Conservation (phyloP, 2,888 invertebrate species). For the Fabriciana adippe region DNA sequence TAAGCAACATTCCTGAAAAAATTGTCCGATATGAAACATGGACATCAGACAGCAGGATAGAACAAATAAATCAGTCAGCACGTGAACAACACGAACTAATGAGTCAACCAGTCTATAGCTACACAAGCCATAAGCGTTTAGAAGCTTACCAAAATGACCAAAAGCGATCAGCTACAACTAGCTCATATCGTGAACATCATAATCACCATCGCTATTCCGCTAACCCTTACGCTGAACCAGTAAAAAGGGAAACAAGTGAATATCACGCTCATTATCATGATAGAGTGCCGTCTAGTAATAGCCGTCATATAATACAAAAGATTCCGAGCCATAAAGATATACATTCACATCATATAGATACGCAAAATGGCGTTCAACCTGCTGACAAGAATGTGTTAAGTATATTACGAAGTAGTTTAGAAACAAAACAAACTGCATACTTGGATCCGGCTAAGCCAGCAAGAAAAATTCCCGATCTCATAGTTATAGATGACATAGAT, state of each 20-base stretch:
- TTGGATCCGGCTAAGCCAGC: constrained; percentile 78
- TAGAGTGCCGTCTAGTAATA: constrained; percentile 56
- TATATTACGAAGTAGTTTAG: constrained; percentile 87
- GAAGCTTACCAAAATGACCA: constrained; percentile 73
- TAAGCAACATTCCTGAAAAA: constrained; percentile 78
- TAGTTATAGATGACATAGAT: constrained; percentile 76
- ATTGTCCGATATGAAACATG: constrained; percentile 74
- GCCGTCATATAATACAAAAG: constrained; percentile 70
- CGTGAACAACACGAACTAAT: constrained; percentile 72
- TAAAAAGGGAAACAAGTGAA: constrained; percentile 60
- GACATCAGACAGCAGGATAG: constrained; percentile 72
- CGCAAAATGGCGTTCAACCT: constrained; percentile 68
- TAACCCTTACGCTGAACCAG: constrained; percentile 57
- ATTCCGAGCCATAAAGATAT: constrained; percentile 67
- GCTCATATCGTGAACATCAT: constrained; percentile 61
- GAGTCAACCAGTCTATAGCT: constrained; percentile 73
- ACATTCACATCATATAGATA: constrained; percentile 60
- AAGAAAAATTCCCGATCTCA: constrained; percentile 73
- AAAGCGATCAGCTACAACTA: constrained; percentile 56
- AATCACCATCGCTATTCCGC: constrained; percentile 61
- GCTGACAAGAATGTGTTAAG: constrained; percentile 88
- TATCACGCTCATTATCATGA: constrained; percentile 67
- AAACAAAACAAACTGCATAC: constrained; percentile 82
- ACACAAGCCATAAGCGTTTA: constrained; percentile 70
- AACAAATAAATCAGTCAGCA: constrained; percentile 62